A percentile compares a stretch with the other conserved stretches of the same genome.
Conservation (phyloP, 2,797 vertebrate genomes). For the Anguilla anguilla region DNA sequence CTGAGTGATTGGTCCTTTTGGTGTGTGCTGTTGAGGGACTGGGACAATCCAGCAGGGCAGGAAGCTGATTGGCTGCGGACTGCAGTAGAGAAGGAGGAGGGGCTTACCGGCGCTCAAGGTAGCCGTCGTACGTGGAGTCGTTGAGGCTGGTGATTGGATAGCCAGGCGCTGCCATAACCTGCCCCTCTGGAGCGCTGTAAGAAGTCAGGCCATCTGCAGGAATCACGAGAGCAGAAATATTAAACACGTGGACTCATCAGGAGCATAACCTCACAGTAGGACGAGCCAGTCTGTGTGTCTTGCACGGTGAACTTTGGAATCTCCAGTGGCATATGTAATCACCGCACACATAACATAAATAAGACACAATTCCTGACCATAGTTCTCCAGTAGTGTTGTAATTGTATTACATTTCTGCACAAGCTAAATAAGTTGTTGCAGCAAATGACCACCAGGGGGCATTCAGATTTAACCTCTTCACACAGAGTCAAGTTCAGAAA, state of each 20-base stretch:
- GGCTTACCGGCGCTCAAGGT: slow-evolving; percentile 74
- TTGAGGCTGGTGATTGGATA: slow-evolving; percentile 78
- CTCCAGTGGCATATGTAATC: too few species aligned
- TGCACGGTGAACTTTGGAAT: too few species aligned
- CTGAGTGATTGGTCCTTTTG: background rate
- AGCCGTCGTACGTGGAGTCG: slow-evolving; percentile 89
- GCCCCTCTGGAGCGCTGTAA: slow-evolving; percentile 85
- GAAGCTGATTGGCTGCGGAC: background rate
- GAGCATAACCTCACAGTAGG: background rate
- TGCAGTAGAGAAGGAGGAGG: slow-evolving; percentile 21
- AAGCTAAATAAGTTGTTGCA: background rate
- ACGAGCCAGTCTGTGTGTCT: background rate
- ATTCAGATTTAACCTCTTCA: background rate
- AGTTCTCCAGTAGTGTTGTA: background rate
- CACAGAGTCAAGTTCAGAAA: background rate
- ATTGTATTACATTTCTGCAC: background rate
- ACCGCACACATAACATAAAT: too few species aligned
- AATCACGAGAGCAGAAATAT: background rate
- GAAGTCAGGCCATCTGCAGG: slow-evolving; percentile 81
- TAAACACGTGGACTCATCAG: background rate
- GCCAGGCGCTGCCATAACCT: slow-evolving; percentile 78
- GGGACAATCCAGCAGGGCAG: background rate
- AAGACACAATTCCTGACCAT: background rate
- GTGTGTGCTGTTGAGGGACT: background rate
- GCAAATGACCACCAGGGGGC: slow-evolving; percentile 17